phyloP scores from a whole-genome alignment of 1,140 invertebrate species.

The Propsilocerus akamusi region DNA sequence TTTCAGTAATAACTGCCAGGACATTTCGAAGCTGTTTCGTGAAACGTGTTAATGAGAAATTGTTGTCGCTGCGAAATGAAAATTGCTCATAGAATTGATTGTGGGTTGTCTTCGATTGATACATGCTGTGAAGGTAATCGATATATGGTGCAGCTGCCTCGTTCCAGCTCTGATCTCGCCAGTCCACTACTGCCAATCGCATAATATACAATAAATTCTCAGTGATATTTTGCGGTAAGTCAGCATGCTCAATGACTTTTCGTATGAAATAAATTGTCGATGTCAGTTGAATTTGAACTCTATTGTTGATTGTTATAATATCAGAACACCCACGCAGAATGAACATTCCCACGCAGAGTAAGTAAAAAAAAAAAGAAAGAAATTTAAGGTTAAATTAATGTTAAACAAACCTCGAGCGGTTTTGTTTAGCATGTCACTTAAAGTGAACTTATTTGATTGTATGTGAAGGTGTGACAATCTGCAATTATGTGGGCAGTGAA shows the following conservation, averaged over 20 bases:
- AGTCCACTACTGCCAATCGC: not conserved
- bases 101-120: not conserved
- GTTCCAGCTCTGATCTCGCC: not conserved
- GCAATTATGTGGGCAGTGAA: too few species aligned
- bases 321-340: too few species aligned
- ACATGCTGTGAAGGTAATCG: not conserved
- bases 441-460: too few species aligned
- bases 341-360: too few species aligned
- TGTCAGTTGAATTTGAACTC: not conserved
- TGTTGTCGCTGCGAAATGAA: not conserved
- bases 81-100: not conserved
- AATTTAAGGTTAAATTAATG: too few species aligned
- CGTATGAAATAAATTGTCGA: conserved; percentile 1
- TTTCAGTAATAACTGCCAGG: not conserved
- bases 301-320: too few species aligned
- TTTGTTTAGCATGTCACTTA: too few species aligned
- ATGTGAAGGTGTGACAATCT: too few species aligned
- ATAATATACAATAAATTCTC: conserved; percentile 1
- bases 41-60: not conserved
- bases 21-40: not conserved
- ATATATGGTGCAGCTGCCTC: not conserved
- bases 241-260: not conserved
- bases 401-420: too few species aligned
- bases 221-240: not conserved
- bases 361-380: too few species aligned